phyloP scores from a whole-genome alignment of 1,140 invertebrate species.

The Zaprionus taronus region DNA sequence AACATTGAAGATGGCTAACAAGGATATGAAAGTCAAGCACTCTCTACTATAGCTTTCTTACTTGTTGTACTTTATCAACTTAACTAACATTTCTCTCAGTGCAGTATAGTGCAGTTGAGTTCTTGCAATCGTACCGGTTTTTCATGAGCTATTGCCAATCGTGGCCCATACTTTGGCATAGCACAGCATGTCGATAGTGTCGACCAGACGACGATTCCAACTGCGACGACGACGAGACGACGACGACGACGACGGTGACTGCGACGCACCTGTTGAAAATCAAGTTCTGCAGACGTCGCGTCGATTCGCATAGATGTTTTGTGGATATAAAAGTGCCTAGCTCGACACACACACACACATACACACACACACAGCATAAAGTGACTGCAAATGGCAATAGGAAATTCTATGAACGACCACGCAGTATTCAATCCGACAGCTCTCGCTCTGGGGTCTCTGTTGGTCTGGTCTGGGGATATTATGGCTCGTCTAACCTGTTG shows the following conservation, averaged over 20 bases:
- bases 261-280: constrained; percentile 74
- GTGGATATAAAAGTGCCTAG: constrained; percentile 26
- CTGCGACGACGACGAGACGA: neutral
- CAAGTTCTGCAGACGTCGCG: constrained; percentile 67
- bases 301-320: constrained; percentile 50
- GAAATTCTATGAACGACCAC: constrained; percentile 57
- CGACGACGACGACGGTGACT: neutral
- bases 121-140: constrained; percentile 58
- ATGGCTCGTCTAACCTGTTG: constrained; percentile 58
- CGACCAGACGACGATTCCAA: constrained; percentile 46
- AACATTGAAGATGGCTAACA: too few relatives aligned
- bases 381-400: constrained; percentile 53
- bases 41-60: too few relatives aligned
- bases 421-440: constrained; percentile 38
- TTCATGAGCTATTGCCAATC: constrained; percentile 32
- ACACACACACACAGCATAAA: constrained; percentile 16
- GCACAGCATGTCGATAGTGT: constrained; percentile 35
- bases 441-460: neutral
- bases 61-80: too few relatives aligned
- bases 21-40: too few relatives aligned
- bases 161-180: constrained; percentile 49
- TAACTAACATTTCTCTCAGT: constrained; percentile 22
- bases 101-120: constrained; percentile 27
- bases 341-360: constrained; percentile 18
- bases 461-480: constrained; percentile 13